Conservation (phyloP, 1,140 invertebrate genomes). For the Pseudomyrmex sp. region DNA sequence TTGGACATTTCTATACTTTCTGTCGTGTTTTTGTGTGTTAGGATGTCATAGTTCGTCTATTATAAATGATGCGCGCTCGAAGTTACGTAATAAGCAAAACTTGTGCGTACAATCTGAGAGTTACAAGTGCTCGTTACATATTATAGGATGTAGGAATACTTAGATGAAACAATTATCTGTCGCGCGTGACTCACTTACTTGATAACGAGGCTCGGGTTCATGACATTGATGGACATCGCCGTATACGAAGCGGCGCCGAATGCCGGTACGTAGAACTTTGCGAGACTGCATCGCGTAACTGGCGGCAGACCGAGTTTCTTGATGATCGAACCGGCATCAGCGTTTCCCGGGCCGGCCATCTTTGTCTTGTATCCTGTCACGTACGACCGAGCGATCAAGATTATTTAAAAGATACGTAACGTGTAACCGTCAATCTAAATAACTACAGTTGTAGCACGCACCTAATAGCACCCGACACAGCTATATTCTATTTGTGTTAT, state of each 20-base stretch:
- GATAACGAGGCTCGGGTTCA: conserved; percentile 88
- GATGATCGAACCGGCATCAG: conserved; percentile 61
- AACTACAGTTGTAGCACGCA: no score
- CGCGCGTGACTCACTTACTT: conserved; percentile 80
- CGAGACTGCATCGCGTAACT: conserved; percentile 86
- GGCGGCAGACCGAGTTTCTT: conserved; percentile 86
- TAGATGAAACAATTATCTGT: background rate
- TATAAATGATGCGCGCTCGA: background rate
- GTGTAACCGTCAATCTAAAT: no score
- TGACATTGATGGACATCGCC: conserved; percentile 88
- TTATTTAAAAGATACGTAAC: no score
- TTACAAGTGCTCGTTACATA: background rate
- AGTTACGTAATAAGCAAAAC: conserved; percentile 34
- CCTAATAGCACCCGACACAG: no score
- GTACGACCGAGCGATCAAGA: background rate
- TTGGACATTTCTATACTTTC: no score
- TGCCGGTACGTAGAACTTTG: conserved; percentile 88
- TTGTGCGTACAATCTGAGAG: no score
- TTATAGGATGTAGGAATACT: background rate
- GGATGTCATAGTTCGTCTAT: background rate
- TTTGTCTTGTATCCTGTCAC: background rate
- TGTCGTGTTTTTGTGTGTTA: background rate
- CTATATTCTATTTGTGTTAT: no score
- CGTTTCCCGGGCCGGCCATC: conserved; percentile 72
- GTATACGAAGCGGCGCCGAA: conserved; percentile 87